A percentile compares a stretch with the other conserved stretches of the same genome.
phyloP scores from a whole-genome alignment of 2,888 invertebrate genomes.

The Sceliomorpha sp. region DNA sequence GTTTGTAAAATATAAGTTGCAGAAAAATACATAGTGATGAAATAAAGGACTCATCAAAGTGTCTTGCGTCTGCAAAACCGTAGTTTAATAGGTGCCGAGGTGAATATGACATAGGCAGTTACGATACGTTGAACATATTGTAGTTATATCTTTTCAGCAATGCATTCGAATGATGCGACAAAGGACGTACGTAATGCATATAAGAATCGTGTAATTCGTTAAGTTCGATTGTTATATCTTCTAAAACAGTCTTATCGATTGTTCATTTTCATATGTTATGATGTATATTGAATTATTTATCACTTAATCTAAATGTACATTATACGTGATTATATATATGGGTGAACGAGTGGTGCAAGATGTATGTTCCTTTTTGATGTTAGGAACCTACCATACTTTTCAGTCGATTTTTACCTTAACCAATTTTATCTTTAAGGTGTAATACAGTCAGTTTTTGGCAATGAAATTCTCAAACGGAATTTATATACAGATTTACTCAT shows the following conservation, averaged over 20 bases:
- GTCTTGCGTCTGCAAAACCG: slow-evolving; percentile 26
- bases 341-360: slow-evolving; percentile 45
- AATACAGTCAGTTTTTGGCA: too few species aligned
- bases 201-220: slow-evolving; percentile 28
- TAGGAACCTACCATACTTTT: slow-evolving; percentile 30
- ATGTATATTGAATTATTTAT: slow-evolving; percentile 55
- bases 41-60: slow-evolving; percentile 18
- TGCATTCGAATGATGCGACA: slow-evolving; percentile 18
- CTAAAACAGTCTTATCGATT: slow-evolving; percentile 30
- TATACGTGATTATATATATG: slow-evolving; percentile 49
- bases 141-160: slow-evolving; percentile 43
- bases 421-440: too few species aligned
- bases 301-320: slow-evolving; percentile 50
- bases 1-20: slow-evolving; percentile 34
- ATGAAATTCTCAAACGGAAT: too few species aligned
- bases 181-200: slow-evolving; percentile 13
- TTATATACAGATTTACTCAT: too few species aligned
- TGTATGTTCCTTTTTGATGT: slow-evolving; percentile 40
- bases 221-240: slow-evolving; percentile 45
- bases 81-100: slow-evolving; percentile 42
- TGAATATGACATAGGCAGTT: slow-evolving; percentile 46
- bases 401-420: too few species aligned
- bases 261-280: slow-evolving; percentile 51
- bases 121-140: slow-evolving; percentile 52
- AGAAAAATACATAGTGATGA: slow-evolving; percentile 16